phyloP scores from a whole-genome alignment of 2,797 vertebrate genomes.

The Dallia pectoralis region DNA sequence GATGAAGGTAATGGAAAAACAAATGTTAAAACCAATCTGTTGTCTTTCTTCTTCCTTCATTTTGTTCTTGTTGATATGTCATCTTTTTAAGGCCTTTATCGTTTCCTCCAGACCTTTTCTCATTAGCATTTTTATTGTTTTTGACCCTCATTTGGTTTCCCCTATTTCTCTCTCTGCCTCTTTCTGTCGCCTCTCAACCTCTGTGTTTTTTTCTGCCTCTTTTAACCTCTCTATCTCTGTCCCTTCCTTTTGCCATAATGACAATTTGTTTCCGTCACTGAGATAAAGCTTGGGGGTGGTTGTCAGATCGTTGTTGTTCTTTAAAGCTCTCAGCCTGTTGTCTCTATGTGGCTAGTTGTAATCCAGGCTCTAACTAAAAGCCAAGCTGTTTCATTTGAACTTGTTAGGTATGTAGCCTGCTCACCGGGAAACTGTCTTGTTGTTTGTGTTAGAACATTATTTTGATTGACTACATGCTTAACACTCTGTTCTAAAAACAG shows the following conservation, averaged over 20 bases:
- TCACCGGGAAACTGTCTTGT: constrained; percentile 25
- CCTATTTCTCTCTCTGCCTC: constrained; percentile 7
- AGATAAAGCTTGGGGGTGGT: constrained; percentile 45
- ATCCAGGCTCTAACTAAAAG: constrained; percentile 41
- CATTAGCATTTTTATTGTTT: constrained; percentile 74
- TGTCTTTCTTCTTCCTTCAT: constrained; percentile 49
- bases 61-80: constrained; percentile 48
- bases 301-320: constrained; percentile 50
- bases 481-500: constrained; percentile 3
- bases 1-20: constrained; percentile 88
- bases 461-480: not conserved
- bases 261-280: constrained; percentile 13
- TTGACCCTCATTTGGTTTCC: constrained; percentile 31
- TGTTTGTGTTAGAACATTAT: constrained; percentile 12
- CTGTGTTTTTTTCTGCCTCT: constrained; percentile 17
- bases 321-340: constrained; percentile 52
- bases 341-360: constrained; percentile 34
- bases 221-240: not conserved
- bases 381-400: constrained; percentile 46
- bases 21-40: constrained; percentile 25
- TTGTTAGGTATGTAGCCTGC: constrained; percentile 17
- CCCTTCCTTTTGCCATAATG: constrained; percentile 34
- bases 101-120: constrained; percentile 48
- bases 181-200: constrained; percentile 7
- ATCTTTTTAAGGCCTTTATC: constrained; percentile 51